These are phyloP conservation scores for Eospalax fontanierii DNA, from an alignment of 2,797 vertebrate genomes.

Conservation along the genomic window DNA sequence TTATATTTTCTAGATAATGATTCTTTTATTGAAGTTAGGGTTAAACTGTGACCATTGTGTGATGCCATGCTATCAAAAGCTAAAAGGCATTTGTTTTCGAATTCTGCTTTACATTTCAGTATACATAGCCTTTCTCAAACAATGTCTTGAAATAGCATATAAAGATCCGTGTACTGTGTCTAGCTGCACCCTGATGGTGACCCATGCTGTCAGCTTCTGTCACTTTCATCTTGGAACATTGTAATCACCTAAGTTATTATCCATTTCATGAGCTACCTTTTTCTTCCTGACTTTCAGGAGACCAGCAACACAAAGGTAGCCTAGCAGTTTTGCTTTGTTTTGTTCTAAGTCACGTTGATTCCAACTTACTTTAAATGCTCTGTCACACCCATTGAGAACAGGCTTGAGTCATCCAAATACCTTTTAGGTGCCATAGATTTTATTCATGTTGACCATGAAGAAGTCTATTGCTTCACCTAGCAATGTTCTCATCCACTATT, in stretches of 20 bases:
- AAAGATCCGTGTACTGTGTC: neutral
- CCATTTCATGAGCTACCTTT: neutral
- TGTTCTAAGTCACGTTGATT: constrained; percentile 27
- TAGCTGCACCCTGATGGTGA: neutral
- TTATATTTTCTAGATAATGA: neutral
- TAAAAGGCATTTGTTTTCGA: constrained; percentile 15
- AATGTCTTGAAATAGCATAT: neutral
- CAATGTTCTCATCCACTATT: constrained; percentile 75
- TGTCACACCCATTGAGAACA: neutral
- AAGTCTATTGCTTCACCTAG: constrained; percentile 75
- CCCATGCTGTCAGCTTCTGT: constrained; percentile 38
- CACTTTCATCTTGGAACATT: constrained; percentile 4
- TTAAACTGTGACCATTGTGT: neutral
- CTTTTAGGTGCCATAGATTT: constrained; percentile 75
- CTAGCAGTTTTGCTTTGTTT: neutral
- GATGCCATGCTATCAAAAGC: neutral
- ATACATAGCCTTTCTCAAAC: constrained; percentile 1
- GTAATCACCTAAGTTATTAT: constrained; percentile 65
- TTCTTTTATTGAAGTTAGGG: neutral
- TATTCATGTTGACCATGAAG: constrained; percentile 69
- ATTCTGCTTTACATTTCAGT: constrained; percentile 50
- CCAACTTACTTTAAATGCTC: constrained; percentile 26
- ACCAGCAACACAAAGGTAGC: neutral
- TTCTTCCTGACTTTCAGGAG: constrained; percentile 6
- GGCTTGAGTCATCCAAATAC: constrained; percentile 65